phyloP scores from a whole-genome alignment of 1,140 invertebrate genomes.

The Helicoverpa armigera region DNA sequence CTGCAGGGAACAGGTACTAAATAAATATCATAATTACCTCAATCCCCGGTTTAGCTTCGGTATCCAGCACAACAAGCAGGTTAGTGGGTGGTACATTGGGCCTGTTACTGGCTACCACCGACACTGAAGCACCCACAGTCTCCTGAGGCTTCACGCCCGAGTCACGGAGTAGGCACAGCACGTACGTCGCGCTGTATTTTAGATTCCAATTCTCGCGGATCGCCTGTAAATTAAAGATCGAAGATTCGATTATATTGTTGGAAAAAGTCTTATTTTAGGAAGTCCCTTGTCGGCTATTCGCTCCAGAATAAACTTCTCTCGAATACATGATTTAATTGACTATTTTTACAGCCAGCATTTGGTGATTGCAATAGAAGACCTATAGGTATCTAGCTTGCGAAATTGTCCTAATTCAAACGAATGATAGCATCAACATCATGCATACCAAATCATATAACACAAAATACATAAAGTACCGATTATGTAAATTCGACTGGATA shows the following conservation, averaged over 20 bases:
- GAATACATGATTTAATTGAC: no score
- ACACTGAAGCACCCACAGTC: conserved; percentile 87
- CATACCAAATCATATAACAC: no score
- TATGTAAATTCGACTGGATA: no score
- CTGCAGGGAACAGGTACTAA: neutral
- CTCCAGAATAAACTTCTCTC: neutral
- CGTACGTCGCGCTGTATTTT: conserved; percentile 96
- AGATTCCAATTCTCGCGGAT: conserved; percentile 98
- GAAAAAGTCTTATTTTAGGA: neutral
- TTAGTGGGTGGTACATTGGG: conserved; percentile 82
- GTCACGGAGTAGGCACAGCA: conserved; percentile 91
- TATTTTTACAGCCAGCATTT: no score
- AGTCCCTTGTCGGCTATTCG: neutral
- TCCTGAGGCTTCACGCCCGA: conserved; percentile 87
- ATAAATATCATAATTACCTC: conserved; percentile 66
- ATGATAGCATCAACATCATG: no score
- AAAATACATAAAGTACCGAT: no score
- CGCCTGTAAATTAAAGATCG: conserved; percentile 67
- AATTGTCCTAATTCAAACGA: no score
- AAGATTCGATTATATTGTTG: no score
- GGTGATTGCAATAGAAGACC: no score
- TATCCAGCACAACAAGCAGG: conserved; percentile 76
- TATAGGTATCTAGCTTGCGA: no score
- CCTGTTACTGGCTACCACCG: conserved; percentile 87
- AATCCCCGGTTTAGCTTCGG: conserved; percentile 72